Percentiles rank a stretch among this genome's conserved stretches.
Evolutionary conservation across 2,888 invertebrate species (phyloP).

Genomic region (Ditylenchus weischeri): DNA sequence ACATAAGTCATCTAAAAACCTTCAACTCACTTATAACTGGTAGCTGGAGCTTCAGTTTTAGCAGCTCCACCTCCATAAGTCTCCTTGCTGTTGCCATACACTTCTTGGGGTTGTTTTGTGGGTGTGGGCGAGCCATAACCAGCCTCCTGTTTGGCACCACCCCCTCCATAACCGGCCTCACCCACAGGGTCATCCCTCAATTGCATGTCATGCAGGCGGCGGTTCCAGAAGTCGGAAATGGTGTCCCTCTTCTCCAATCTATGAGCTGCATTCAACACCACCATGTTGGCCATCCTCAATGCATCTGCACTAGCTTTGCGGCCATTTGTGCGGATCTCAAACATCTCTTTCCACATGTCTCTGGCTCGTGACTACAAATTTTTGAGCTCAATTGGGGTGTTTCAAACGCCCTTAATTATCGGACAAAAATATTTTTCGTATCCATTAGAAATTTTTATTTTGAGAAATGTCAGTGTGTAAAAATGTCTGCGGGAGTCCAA

Average conservation of each 20-base stretch:
- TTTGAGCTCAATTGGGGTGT: neutral
- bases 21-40: neutral
- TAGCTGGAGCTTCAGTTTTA: slow-evolving; percentile 5
- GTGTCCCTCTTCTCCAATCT: slow-evolving; percentile 50
- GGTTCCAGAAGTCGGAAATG: slow-evolving; percentile 56
- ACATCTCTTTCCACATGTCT: slow-evolving; percentile 59
- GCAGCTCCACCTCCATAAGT: slow-evolving; percentile 8
- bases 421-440: too few relatives aligned
- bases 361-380: slow-evolving; percentile 48
- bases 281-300: slow-evolving; percentile 49
- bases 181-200: slow-evolving; percentile 52
- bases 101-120: slow-evolving; percentile 2
- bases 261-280: slow-evolving; percentile 32
- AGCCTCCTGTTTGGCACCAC: slow-evolving; percentile 11
- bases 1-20: neutral
- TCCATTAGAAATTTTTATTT: too few relatives aligned
- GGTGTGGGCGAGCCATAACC: slow-evolving; percentile 14
- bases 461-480: too few relatives aligned
- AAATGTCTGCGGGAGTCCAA: too few relatives aligned
- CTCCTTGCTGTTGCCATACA: neutral
- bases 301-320: slow-evolving; percentile 39
- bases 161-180: slow-evolving; percentile 25
- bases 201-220: slow-evolving; percentile 54
- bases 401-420: neutral
- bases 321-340: slow-evolving; percentile 55